Evolutionary conservation across 2,113 vertebrate species (phyloP).

Genomic region (Calidris pugnax): DNA sequence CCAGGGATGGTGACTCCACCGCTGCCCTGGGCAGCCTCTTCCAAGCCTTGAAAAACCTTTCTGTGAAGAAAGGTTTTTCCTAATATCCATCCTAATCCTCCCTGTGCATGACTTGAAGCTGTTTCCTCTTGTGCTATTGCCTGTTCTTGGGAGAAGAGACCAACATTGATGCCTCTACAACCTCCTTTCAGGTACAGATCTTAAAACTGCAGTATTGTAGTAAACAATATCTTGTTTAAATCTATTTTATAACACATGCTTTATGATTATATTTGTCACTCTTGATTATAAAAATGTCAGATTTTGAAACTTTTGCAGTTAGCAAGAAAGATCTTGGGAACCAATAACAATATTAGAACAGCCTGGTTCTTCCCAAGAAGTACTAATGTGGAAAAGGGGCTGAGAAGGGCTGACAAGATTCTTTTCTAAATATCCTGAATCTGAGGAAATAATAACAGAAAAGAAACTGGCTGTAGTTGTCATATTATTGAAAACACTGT

Average conservation of each 20-base stretch:
- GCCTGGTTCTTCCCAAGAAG: not conserved
- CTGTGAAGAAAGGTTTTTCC: not conserved
- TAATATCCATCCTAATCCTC: not conserved
- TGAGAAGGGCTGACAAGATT: not conserved
- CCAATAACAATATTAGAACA: not conserved
- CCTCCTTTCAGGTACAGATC: not conserved
- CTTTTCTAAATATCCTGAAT: not conserved
- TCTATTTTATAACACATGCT: not conserved
- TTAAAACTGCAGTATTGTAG: not conserved
- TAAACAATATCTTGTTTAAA: not conserved
- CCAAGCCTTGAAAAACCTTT: not conserved
- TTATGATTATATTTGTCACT: not conserved
- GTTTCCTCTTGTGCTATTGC: not conserved
- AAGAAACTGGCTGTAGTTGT: not conserved
- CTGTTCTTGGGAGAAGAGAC: not conserved
- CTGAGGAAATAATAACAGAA: not conserved
- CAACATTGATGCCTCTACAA: not conserved
- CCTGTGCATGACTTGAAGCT: not conserved
- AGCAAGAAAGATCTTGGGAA: not conserved
- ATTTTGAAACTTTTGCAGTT: not conserved
- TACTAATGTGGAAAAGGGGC: not conserved
- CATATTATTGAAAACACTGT: not conserved
- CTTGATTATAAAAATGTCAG: not conserved
- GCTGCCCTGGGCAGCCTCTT: not conserved
- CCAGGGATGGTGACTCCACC: not conserved